Base-by-base conservation (phyloP, 2,113 vertebrate species). In the Bubo blakistoni region DNA sequence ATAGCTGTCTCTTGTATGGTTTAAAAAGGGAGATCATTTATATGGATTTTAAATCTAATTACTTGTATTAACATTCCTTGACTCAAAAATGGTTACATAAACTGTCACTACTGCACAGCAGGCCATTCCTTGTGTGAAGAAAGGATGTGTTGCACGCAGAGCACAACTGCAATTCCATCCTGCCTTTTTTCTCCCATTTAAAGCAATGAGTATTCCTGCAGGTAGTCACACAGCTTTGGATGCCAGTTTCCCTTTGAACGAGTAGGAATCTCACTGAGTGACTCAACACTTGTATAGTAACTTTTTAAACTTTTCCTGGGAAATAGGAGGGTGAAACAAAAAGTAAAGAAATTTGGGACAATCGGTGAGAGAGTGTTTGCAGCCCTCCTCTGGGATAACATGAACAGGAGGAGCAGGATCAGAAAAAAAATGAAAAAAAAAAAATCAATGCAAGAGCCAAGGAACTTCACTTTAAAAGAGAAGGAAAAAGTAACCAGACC, bases 401-500 rank as follows among this genome's bases (percentile, higher is more conserved):
- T 0, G 7, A 47, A 29, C 38, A 74, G 63, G 59, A 86, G 27
- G 10, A 78, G 24, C 20, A 79, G 34, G 14, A 76, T 10, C 29
- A 54, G 67, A 13, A 25, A 55, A 71, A 34, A 79, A 59, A 52
- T 36, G 29, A 19, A 22, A 47, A 21, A 4, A 12, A n/a, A 73
- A 38, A n/a, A 42, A 55, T 38, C 34, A 83, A 88, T 36, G 49
- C 16, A 74, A 83, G 61, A 93, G 58, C 38, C 85, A 88, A 94
- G 76, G 83, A 95, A 61, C 66, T 36, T 90, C 44, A 61, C 42
- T 84, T 82, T 34, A 42, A 79, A 49, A 86, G 58, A 77, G 29
- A 95, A 86, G 86, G 94, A 92, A 95, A 72, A 89, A 93, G 91
- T 96, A 88, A 72, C 91, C 93, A 88, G 78, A 95, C 89, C 76